Conservation (phyloP, 2,888 invertebrate genomes). For the Petrophora chlorosata region DNA sequence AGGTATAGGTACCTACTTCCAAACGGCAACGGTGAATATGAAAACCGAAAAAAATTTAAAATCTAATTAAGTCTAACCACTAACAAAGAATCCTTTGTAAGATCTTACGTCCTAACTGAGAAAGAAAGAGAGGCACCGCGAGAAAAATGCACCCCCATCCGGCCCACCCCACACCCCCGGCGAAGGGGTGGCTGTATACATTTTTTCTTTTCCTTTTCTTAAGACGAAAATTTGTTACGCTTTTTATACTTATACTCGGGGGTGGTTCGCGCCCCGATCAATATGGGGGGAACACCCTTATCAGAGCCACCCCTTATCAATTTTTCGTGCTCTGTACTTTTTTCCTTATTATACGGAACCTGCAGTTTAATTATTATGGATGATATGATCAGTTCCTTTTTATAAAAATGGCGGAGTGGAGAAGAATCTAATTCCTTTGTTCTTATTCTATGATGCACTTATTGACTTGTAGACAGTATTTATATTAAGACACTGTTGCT, state of each 20-base stretch:
- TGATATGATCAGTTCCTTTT: constrained; percentile 37
- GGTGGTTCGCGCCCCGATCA: constrained; percentile 69
- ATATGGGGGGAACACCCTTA: constrained; percentile 65
- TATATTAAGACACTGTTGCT: background rate
- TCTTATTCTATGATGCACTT: constrained; percentile 2
- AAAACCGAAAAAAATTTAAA: constrained; percentile 45
- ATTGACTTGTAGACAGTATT: background rate
- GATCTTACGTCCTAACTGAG: constrained; percentile 68
- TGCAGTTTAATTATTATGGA: constrained; percentile 59
- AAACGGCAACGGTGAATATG: constrained; percentile 27
- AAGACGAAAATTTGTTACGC: constrained; percentile 85
- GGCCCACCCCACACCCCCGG: constrained; percentile 35
- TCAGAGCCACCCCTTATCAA: constrained; percentile 78
- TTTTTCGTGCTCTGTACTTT: constrained; percentile 72
- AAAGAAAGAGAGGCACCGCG: constrained; percentile 66
- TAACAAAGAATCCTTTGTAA: constrained; percentile 79
- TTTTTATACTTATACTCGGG: constrained; percentile 80
- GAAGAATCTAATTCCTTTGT: constrained; percentile 7
- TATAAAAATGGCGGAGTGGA: constrained; percentile 18
- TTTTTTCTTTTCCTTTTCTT: constrained; percentile 84
- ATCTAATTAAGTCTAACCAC: constrained; percentile 64
- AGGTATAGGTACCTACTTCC: too few relatives aligned
- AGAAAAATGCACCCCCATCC: constrained; percentile 69
- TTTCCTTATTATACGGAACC: constrained; percentile 64
- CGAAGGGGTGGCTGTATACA: constrained; percentile 75